A percentile compares a stretch with the other conserved stretches of the same genome.
phyloP scores from a whole-genome alignment of 2,888 invertebrate species.

The Amiota mariae region DNA sequence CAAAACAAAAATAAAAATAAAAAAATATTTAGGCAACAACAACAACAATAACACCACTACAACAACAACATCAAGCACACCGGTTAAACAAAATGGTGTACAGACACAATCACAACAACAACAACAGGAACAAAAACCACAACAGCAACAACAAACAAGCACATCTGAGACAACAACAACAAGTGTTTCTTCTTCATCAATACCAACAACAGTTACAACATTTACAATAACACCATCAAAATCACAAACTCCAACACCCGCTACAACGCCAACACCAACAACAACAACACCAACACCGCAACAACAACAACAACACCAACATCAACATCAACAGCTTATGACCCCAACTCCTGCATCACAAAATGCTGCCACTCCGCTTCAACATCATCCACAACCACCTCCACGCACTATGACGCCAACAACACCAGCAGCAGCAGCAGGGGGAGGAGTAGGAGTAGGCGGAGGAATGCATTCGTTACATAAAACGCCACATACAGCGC shows the following conservation, averaged over 20 bases:
- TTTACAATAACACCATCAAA: conserved; percentile 36
- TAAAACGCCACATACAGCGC: conserved; percentile 50
- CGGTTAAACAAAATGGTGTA: conserved; percentile 23
- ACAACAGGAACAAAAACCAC: conserved; percentile 41
- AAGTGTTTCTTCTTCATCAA: conserved; percentile 38
- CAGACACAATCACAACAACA: conserved; percentile 46
- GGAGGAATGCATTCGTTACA: conserved; percentile 36
- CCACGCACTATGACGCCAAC: conserved; percentile 32
- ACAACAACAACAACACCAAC: conserved; percentile 33
- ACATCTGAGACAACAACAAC: conserved; percentile 48
- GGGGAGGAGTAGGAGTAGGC: not conserved
- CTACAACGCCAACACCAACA: conserved; percentile 27
- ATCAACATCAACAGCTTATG: conserved; percentile 32
- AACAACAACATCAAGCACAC: conserved; percentile 48
- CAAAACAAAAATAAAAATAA: conserved; percentile 42
- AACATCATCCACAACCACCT: conserved; percentile 41
- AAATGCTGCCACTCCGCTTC: conserved; percentile 42
- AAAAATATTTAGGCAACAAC: conserved; percentile 49
- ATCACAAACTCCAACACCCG: conserved; percentile 38
- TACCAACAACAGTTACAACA: conserved; percentile 35
- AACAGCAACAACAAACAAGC: conserved; percentile 44
- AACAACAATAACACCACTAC: conserved; percentile 59
- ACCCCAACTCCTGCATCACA: conserved; percentile 36
- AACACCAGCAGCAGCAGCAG: conserved; percentile 34
- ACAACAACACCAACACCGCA: conserved; percentile 29